Evolutionary conservation across 2,888 invertebrate genomes (phyloP).

Genomic region (Bedellia somnulentella): DNA sequence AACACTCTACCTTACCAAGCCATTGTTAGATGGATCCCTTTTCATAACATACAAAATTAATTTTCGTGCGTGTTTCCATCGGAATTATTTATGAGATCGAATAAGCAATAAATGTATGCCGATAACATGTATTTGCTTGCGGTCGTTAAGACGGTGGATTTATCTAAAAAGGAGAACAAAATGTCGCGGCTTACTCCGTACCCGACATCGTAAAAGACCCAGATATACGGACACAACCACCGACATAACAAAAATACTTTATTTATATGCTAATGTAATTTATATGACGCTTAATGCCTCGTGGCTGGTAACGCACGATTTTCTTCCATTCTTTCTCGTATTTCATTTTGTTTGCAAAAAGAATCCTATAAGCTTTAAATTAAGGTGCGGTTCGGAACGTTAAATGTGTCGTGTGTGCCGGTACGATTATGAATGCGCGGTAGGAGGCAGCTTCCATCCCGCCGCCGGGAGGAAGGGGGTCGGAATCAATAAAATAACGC

Average conservation of each 20-base stretch:
- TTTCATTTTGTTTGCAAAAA: constrained; percentile 15
- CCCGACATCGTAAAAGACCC: constrained; percentile 49
- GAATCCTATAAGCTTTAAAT: constrained; percentile 21
- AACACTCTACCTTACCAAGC: neutral
- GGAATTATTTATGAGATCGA: constrained; percentile 52
- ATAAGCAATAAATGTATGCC: constrained; percentile 55
- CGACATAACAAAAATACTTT: constrained; percentile 57
- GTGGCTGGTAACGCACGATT: constrained; percentile 59
- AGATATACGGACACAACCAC: constrained; percentile 28
- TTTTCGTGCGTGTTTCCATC: constrained; percentile 39
- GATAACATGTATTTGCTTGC: constrained; percentile 56
- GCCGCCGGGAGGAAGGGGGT: constrained; percentile 24
- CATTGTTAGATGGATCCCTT: constrained; percentile 18
- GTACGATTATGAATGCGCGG: constrained; percentile 60
- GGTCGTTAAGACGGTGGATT: constrained; percentile 54
- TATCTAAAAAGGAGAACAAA: constrained; percentile 58
- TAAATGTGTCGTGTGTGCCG: constrained; percentile 21
- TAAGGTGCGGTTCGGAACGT: constrained; percentile 21
- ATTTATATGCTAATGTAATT: constrained; percentile 63
- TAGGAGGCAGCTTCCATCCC: constrained; percentile 55
- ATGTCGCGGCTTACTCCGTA: constrained; percentile 42
- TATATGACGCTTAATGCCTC: constrained; percentile 61
- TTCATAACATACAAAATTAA: constrained; percentile 43
- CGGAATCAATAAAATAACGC: constrained; percentile 59
- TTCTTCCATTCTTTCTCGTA: constrained; percentile 36